A percentile compares a stretch with the other conserved stretches of the same genome.
Conservation (phyloP, 2,888 invertebrate species). For the Ametastegia equiseti region DNA sequence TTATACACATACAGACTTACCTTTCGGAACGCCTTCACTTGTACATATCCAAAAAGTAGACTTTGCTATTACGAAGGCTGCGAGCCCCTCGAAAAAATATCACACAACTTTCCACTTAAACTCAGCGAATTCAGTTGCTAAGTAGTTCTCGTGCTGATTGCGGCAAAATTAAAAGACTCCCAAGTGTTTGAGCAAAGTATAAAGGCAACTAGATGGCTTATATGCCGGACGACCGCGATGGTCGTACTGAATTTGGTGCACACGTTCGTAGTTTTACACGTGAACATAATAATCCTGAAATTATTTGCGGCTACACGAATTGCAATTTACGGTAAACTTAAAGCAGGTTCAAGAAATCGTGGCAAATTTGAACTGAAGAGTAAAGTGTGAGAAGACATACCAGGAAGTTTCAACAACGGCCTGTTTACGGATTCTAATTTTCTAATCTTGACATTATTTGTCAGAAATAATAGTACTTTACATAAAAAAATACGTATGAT, state of each 20-base stretch:
- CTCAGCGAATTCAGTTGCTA: background rate
- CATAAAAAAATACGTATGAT: too few species aligned
- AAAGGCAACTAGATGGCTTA: background rate
- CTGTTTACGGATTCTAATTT: too few species aligned
- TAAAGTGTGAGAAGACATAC: background rate
- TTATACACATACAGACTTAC: background rate
- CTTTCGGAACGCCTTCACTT: background rate
- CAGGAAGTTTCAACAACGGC: too few species aligned
- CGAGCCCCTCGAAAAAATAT: background rate
- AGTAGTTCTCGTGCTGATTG: constrained; percentile 5
- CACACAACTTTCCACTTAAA: constrained; percentile 11
- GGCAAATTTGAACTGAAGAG: background rate
- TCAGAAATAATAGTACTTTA: too few species aligned
- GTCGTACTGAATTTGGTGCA: background rate
- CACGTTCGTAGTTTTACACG: background rate
- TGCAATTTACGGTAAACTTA: background rate
- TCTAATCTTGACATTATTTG: too few species aligned
- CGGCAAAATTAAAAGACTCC: background rate
- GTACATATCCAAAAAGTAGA: background rate
- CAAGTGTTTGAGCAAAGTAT: background rate
- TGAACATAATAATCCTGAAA: background rate
- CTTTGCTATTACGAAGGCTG: background rate
- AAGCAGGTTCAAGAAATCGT: background rate
- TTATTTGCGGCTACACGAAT: background rate
- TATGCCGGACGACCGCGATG: background rate